Conservation (phyloP, 2,113 vertebrate species). For the Sclerurus mexicanus region DNA sequence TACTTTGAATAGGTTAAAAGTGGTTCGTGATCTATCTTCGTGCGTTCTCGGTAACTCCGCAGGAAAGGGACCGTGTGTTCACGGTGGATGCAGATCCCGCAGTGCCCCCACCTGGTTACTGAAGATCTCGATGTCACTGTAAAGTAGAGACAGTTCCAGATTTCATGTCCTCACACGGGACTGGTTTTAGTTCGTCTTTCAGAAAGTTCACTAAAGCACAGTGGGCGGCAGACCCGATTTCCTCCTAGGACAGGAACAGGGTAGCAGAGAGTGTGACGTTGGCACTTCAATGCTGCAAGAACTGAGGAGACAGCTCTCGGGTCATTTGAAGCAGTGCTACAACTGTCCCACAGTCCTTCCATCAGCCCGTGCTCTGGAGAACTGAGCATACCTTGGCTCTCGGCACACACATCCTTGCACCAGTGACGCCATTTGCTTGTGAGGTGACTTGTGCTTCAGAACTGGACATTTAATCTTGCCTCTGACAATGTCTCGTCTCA, state of each 20-base stretch:
- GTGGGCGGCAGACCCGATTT: rapidly evolving
- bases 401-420: background rate
- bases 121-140: rapidly evolving
- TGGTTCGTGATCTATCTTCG: rapidly evolving
- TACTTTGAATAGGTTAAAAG: background rate
- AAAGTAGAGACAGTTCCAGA: rapidly evolving
- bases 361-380: background rate
- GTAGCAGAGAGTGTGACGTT: background rate
- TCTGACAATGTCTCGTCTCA: background rate
- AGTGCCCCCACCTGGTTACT: background rate
- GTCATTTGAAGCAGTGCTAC: rapidly evolving
- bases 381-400: background rate
- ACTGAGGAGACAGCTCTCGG: background rate
- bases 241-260: background rate
- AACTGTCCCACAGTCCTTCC: background rate
- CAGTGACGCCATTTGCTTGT: background rate
- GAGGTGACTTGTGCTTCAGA: background rate
- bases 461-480: background rate
- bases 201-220: background rate
- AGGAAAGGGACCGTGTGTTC: rapidly evolving
- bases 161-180: background rate
- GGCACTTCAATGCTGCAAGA: background rate
- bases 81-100: background rate
- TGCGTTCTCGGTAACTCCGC: background rate
- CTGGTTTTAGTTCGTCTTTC: background rate